A percentile compares a stretch with the other conserved stretches of the same genome.
phyloP scores from a whole-genome alignment of 23 tunicate species.

The Diplosoma virens region DNA sequence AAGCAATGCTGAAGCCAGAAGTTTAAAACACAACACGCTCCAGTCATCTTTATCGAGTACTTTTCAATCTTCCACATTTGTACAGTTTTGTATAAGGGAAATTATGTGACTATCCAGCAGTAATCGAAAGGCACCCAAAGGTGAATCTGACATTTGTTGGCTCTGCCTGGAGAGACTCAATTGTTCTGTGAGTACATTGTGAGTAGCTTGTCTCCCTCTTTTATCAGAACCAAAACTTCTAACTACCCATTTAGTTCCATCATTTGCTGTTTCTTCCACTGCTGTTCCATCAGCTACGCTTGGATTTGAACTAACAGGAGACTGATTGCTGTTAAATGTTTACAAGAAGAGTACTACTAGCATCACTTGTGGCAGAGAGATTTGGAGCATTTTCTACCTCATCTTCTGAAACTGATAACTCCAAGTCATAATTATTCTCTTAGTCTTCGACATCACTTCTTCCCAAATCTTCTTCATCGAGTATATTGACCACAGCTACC shows the following conservation, averaged over 20 bases:
- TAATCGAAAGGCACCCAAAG: conserved; percentile 20
- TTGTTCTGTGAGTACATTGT: conserved; percentile 17
- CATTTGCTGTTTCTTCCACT: conserved; percentile 29
- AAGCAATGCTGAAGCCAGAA: neutral
- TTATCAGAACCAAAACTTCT: neutral
- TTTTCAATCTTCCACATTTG: conserved; percentile 6
- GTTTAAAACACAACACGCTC: conserved; percentile 3
- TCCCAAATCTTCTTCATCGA: too few species aligned
- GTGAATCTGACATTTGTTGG: neutral
- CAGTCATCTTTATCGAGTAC: conserved; percentile 12
- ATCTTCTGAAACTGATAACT: too few species aligned
- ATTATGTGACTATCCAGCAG: conserved; percentile 2
- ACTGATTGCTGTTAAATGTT: too few species aligned
- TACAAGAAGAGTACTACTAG: too few species aligned
- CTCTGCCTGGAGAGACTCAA: neutral
- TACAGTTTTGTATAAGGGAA: conserved; percentile 16
- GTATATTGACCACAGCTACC: too few species aligned
- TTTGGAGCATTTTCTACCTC: too few species aligned
- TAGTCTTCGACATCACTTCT: too few species aligned
- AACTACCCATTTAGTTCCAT: conserved; percentile 21
- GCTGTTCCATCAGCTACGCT: too few species aligned
- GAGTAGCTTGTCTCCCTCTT: neutral
- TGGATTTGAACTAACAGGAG: too few species aligned
- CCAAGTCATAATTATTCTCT: too few species aligned
- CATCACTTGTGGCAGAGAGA: too few species aligned